These are phyloP conservation scores for Macroglossus sobrinus DNA, from an alignment of 2,113 vertebrate species.

Conservation along the genomic window DNA sequence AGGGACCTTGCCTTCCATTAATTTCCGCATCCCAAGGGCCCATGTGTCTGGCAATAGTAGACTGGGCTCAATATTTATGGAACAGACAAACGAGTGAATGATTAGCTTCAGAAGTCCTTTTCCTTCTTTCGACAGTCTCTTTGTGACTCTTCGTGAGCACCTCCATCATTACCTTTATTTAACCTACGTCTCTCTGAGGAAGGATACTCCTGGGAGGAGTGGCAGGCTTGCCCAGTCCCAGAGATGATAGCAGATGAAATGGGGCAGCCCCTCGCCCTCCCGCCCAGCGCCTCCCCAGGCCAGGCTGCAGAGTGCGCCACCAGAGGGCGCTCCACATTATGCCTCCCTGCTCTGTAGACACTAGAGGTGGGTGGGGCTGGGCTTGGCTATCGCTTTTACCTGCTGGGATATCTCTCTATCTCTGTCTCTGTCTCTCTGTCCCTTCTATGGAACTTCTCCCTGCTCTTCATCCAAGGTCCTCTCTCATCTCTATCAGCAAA, in stretches of 20 bases:
- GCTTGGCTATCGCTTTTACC: neutral
- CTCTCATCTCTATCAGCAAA: neutral
- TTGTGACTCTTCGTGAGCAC: neutral
- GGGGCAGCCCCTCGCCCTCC: too few species aligned
- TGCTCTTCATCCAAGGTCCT: rapidly evolving
- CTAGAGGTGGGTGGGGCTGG: neutral
- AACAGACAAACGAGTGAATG: neutral
- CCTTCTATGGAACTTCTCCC: too few species aligned
- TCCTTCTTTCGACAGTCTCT: neutral
- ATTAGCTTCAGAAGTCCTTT: neutral
- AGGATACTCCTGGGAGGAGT: neutral
- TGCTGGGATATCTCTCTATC: neutral
- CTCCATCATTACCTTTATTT: neutral
- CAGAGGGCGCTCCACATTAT: constrained; percentile 52
- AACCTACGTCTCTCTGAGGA: neutral
- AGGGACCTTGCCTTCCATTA: neutral
- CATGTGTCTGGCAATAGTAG: neutral
- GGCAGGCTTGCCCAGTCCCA: neutral
- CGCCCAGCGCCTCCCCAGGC: neutral
- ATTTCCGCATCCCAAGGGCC: neutral
- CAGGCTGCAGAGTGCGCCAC: neutral
- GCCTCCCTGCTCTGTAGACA: neutral
- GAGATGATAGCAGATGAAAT: neutral
- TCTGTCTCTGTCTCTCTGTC: neutral
- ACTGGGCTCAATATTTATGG: neutral